Evolutionary conservation across 2,888 invertebrate genomes (phyloP).

Genomic region (Ferrisia virgata): DNA sequence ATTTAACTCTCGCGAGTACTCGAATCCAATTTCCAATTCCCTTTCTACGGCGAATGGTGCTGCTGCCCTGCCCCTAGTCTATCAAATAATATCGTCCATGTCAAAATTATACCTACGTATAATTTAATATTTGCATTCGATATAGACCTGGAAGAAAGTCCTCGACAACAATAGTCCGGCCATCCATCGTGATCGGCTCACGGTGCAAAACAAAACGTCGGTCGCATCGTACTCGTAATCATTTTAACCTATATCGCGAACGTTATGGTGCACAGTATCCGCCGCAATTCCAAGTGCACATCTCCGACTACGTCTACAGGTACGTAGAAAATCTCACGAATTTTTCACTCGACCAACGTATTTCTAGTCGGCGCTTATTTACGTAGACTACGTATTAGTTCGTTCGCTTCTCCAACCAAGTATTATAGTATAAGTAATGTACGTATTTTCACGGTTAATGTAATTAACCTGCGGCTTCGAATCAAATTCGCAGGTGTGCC

Average conservation of each 20-base stretch:
- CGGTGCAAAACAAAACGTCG: background rate
- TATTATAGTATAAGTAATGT: too few relatives aligned
- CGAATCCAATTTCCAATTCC: background rate
- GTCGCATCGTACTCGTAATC: too few relatives aligned
- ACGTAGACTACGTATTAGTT: too few relatives aligned
- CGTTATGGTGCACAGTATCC: background rate
- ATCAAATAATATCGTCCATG: too few relatives aligned
- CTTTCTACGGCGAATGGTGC: background rate
- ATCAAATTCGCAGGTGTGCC: background rate
- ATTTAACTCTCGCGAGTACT: background rate
- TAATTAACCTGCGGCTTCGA: background rate
- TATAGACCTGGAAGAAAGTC: background rate
- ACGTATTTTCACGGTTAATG: background rate
- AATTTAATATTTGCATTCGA: conserved; percentile 11
- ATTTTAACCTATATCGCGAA: background rate
- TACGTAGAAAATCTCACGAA: background rate
- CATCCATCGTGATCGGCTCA: background rate
- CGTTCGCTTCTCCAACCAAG: too few relatives aligned
- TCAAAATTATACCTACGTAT: background rate
- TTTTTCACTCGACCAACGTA: background rate
- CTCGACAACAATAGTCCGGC: background rate
- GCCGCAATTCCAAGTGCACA: background rate
- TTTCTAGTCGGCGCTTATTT: background rate
- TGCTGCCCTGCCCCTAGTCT: background rate
- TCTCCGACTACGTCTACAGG: background rate